Conservation (phyloP, 2,888 invertebrate genomes). For the Dermolepida albohirtum region DNA sequence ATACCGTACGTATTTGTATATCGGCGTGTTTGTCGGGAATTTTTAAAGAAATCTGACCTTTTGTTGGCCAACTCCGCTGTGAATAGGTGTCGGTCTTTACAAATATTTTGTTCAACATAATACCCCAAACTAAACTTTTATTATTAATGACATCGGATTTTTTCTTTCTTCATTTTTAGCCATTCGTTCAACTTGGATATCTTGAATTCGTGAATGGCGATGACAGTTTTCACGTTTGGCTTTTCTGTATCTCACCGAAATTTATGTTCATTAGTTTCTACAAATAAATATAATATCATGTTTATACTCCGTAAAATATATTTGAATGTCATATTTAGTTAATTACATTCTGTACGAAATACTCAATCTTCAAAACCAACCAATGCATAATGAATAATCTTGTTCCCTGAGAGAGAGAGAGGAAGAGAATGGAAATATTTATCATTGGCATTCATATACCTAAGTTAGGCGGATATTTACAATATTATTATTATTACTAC, state of each 20-base stretch:
- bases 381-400: too few species aligned
- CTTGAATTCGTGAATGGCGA: slow-evolving; percentile 1
- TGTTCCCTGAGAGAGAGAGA: too few species aligned
- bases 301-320: too few species aligned
- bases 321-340: too few species aligned
- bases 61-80: slow-evolving; percentile 40
- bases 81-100: slow-evolving; percentile 45
- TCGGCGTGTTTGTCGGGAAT: slow-evolving; percentile 39
- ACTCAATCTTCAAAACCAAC: too few species aligned
- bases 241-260: not conserved
- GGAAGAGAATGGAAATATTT: too few species aligned
- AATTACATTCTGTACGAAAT: too few species aligned
- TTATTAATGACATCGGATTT: slow-evolving; percentile 40
- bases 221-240: not conserved
- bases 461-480: too few species aligned
- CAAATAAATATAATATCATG: too few species aligned
- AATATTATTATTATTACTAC: too few species aligned
- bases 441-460: too few species aligned
- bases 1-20: not conserved
- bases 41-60: slow-evolving; percentile 39
- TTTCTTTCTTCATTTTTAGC: slow-evolving; percentile 15
- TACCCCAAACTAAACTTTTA: slow-evolving; percentile 40
- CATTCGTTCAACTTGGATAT: not conserved
- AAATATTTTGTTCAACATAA: slow-evolving; percentile 42
- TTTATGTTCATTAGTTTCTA: too few species aligned